Evolutionary conservation across 2,113 vertebrate genomes (phyloP), one percentile per base, ranked within the genome.

Genomic region (Rissa tridactyla): DNA sequence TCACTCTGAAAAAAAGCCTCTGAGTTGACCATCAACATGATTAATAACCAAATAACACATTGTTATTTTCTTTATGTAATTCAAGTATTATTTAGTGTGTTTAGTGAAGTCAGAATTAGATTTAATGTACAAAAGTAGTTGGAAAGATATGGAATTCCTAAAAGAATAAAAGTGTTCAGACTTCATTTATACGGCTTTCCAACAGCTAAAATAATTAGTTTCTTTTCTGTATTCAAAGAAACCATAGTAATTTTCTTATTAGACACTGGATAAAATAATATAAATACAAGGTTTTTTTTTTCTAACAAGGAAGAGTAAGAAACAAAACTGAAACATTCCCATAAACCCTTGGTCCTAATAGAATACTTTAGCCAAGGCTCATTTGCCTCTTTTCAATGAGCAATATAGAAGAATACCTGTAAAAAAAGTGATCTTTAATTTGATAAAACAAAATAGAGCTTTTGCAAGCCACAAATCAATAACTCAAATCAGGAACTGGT

Each of bases 211-310:
- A 73, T 27, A 52, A 16, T 54, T 73, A 6, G 34, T 12, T 68
- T 81, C 44, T 64, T 42, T 58, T 58, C n/a, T 20, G 17, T 14
- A 64, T 22, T n/a, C 46, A 86, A 93, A 47, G n/a, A 83, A 80
- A 62, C 2, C 9, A 54, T 38, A 58, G 8, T 34, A 78, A 40
- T 61, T 36, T 80, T 66, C 42, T 81, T 77, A 54, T 11, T 54
- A 76, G 38, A 88, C 5, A 49, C 21, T 36, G n/a, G 20, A 40
- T n/a, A 81, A 91, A 93, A n/a, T 10, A 34, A 64, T 30, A 72
- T 4, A 52, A 66, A 70, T 5, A 61, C 2, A 25, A 71, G 16
- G 13, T 0, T 11, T 0, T 2, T 62, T 76, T 71, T 84, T 75
- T 14, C 72, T 80, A 57, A 72, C 11, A 76, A 32, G 42, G 52